Evolutionary conservation across 1,140 invertebrate genomes (phyloP), one percentile per base, ranked within the genome.

Genomic region (Lordiphosa mommai): DNA sequence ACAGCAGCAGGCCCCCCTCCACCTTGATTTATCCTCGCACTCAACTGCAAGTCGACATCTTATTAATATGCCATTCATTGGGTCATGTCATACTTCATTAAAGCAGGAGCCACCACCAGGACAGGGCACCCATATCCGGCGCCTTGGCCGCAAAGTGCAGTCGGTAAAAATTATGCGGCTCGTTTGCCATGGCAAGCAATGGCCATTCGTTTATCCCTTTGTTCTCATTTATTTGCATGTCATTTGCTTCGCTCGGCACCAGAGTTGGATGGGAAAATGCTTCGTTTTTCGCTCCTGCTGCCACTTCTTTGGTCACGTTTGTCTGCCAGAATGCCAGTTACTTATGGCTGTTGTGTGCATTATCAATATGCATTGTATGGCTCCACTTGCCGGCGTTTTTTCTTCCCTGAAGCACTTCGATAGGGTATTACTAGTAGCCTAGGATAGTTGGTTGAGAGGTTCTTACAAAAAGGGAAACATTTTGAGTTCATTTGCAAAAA

Each of bases 181-280:
- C 76, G 76, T 82, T 80, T 80, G 76, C 76, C 44, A 49, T 63
- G 76, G 60, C 68, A 49, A 46, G 36, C 49, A 68, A 58, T 67
- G 37, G 71, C 71, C 72, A 84, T 72, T 82, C 76, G 77, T 82
- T 82, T 82, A 82, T 82, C 55, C 76, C 60, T 82, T 82, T 82
- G 71, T 82, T 82, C 76, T 84, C 76, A 84, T 82, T 82, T 82
- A 82, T 82, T 82, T 82, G 76, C 76, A 82, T 82, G 76, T 76
- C 76, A 82, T 82, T 82, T 82, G 76, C 71, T 82, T 44, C 44
- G 36, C 38, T 57, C 52, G 12, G 33, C 40, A 61, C 38, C 33
- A 30, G 43, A 38, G 17, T 41, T 5, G 17, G 20, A 23, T 23
- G 20, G 20, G 20, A 5, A 23, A 23, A 23, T 37, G 17, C 14